Evolutionary conservation across 1,140 invertebrate species (phyloP).

Genomic region (Pachypsylla venusta): DNA sequence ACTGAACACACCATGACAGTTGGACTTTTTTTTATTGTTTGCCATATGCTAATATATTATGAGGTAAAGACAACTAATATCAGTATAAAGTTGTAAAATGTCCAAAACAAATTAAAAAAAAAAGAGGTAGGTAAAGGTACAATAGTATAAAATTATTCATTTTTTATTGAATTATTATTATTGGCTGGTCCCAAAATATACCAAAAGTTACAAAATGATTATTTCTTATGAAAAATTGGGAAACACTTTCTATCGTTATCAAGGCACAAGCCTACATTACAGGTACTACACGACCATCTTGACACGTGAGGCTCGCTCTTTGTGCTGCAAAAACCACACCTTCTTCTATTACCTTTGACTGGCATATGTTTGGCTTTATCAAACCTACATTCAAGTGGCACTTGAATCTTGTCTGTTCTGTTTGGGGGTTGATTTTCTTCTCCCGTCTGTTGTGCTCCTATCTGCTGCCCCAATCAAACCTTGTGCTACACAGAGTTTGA

Average conservation of each 20-base stretch:
- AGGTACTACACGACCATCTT: conserved; percentile 9
- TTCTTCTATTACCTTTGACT: conserved; percentile 11
- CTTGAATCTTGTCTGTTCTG: conserved; percentile 13
- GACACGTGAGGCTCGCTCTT: conserved; percentile 11
- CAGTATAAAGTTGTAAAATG: background rate
- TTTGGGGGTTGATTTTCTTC: conserved; percentile 14
- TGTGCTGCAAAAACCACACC: conserved; percentile 21
- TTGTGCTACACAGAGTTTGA: background rate
- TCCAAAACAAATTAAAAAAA: background rate
- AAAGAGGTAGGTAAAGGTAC: background rate
- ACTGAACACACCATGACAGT: background rate
- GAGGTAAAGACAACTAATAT: background rate
- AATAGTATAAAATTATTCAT: background rate
- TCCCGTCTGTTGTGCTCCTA: conserved; percentile 11
- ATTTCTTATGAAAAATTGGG: background rate
- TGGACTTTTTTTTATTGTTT: background rate
- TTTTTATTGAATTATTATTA: background rate
- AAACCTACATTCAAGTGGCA: conserved; percentile 6
- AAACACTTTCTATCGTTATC: background rate
- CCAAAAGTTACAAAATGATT: background rate
- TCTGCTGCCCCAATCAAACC: conserved; percentile 10
- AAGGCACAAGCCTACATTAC: conserved; percentile 10
- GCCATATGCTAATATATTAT: background rate
- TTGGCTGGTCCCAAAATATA: background rate
- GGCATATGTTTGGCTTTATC: background rate